Evolutionary conservation across 92 coral and sea anemone genomes (phyloP), one percentile per base, ranked within the genome.

Genomic region (Epizoanthus stellaris): DNA sequence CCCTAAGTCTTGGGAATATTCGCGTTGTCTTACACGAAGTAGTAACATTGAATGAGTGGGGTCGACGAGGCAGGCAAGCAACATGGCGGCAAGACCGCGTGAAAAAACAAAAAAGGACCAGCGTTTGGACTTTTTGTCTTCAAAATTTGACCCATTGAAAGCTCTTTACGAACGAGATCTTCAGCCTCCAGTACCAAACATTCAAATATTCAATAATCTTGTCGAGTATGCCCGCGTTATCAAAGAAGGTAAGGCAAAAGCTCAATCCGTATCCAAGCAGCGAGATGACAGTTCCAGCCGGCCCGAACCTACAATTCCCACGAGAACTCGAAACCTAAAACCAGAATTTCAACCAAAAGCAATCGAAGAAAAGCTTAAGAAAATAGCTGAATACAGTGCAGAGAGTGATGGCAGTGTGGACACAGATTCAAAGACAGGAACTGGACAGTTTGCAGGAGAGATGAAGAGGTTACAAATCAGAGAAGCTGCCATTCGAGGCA

Each of bases 111-210:
- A 52, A 77, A 40, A 80, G 20, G 88, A 90, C 16, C 77, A 76
- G 39, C 75, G 86, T 80, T 90, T 96, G 66, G 87, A 96, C 86
- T 96, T 96, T 82, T 82, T 90, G 59, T 92, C 97, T 45, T 72
- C 93, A 80, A 85, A 77, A 43, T 96, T 96, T 80, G 95, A 96
- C 76, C 89, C 99, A 11, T 88, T 93, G 39, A 85, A 80, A 81
- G 99, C 98, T 38, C 91, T 96, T 56, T 96, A 96, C 75, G 69
- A 86, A 15, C 68, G 62, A 56, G 81, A 82, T 21, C 89, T 96
- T 5, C 93, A 89, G 52, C 97, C 99, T 65, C 99, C 98, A 43
- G 85, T 96, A 47, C 95, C 95, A 34, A 96, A 91, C 80, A 95
- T 95, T 47, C 93, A 90, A 39, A 76, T 94, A 73, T 94, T 94